Conservation (phyloP, 1,140 invertebrate genomes). For the Achatina immaculata region DNA sequence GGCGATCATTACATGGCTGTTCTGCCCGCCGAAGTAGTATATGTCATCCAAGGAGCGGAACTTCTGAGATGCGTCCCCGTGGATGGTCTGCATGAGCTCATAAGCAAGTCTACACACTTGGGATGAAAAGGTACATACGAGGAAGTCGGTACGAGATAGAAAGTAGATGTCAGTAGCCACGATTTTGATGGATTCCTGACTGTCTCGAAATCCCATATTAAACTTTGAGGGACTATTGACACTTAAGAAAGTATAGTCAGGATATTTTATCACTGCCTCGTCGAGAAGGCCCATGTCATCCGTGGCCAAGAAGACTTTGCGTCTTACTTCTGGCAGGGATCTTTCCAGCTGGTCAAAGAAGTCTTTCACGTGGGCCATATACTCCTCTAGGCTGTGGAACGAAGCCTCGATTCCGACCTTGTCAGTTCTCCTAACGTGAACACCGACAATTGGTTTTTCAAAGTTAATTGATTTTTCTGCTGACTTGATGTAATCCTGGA, state of each 20-base stretch:
- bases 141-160: constrained; percentile 87
- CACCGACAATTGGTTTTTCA: constrained; percentile 89
- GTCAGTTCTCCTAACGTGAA: constrained; percentile 96
- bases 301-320: constrained; percentile 88
- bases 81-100: constrained; percentile 93
- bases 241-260: constrained; percentile 88
- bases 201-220: constrained; percentile 89
- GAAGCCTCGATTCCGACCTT: constrained; percentile 98
- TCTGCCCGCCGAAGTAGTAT: constrained; percentile 98
- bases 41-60: constrained; percentile 95
- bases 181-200: constrained; percentile 87
- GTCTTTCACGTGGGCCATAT: constrained; percentile 93
- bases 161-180: constrained; percentile 93
- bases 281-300: constrained; percentile 80
- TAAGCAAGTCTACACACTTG: constrained; percentile 96
- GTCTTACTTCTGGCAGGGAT: constrained; percentile 75
- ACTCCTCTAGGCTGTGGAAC: constrained; percentile 95
- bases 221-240: constrained; percentile 88
- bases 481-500: constrained; percentile 79
- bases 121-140: constrained; percentile 97
- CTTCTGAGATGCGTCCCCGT: constrained; percentile 84
- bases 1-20: constrained; percentile 85
- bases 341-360: constrained; percentile 82
- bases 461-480: constrained; percentile 85
- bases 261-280: constrained; percentile 79